These are phyloP conservation scores for Euzetes globulus DNA, from an alignment of 2,888 invertebrate species.

Conservation along the genomic window DNA sequence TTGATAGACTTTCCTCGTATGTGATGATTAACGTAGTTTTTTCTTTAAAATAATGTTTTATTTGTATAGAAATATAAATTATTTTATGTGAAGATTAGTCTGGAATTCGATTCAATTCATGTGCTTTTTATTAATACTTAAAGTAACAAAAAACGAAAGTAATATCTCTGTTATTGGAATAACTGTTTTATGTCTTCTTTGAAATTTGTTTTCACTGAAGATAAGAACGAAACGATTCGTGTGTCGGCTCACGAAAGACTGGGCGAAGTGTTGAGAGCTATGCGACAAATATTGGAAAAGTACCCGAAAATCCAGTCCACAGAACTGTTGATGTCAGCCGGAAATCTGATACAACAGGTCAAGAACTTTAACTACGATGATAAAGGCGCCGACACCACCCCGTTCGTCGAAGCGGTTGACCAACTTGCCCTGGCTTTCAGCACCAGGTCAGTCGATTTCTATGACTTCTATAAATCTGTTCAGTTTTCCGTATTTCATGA, in stretches of 20 bases:
- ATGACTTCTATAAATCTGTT: too few species aligned
- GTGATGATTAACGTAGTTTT: too few species aligned
- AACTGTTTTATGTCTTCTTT: neutral
- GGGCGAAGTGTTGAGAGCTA: constrained; percentile 50
- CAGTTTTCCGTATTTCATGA: too few species aligned
- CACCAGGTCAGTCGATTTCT: constrained; percentile 47
- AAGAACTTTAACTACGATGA: constrained; percentile 51
- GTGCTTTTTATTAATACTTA: too few species aligned
- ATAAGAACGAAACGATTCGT: constrained; percentile 44
- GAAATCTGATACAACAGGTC: constrained; percentile 50
- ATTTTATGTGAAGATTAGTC: too few species aligned
- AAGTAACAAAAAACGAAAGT: neutral
- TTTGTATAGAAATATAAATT: too few species aligned
- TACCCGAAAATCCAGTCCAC: constrained; percentile 51
- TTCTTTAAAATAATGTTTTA: too few species aligned
- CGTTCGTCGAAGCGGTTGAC: constrained; percentile 50
- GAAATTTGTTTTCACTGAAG: constrained; percentile 39
- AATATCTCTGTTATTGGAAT: neutral
- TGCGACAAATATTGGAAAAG: constrained; percentile 50
- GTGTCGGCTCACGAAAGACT: constrained; percentile 50
- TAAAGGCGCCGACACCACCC: constrained; percentile 46
- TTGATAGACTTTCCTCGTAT: too few species aligned
- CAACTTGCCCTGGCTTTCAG: constrained; percentile 51
- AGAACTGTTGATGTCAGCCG: constrained; percentile 51
- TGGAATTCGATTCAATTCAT: too few species aligned